Base-by-base conservation (phyloP, 1,140 invertebrate species). In the Caenorhabditis briggsae region DNA sequence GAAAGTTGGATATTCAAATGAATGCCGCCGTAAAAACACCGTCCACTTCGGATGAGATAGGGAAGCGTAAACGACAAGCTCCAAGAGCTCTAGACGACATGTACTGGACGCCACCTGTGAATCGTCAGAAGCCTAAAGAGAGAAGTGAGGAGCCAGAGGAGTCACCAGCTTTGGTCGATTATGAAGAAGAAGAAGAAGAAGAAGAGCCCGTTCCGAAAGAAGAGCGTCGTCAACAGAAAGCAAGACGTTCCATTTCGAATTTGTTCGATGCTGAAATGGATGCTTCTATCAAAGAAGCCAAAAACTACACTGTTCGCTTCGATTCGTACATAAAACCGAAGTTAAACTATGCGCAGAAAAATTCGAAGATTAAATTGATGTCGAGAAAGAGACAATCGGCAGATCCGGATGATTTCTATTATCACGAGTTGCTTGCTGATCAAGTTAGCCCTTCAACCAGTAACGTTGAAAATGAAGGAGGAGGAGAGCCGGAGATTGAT, bases 251-350 rank as follows among this genome's bases (percentile, higher is more conserved):
- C 0, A 78, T 78, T 43, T 78, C 70, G 2, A n/a, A 78, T 50
- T 12, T 78, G 12, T 50, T 78, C 46, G 70, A 78, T 50, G 70
- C 70, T 78, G 70, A 78, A 78, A 78, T 78, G 70, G 70, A 78
- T 50, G 70, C 70, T 5, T 20, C 70, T 12, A 78, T 78, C 8
- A 78, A 78, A 50, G 70, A 78, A 11, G 70, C 70, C 8, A 78
- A 50, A 20, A 78, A 50, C 2, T 78, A 53, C 41, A 50, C 70
- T 11, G 43, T 78, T 16, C 18, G 33, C 20, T 78, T 78, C n/a
- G 70, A 78, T 25, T 8, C 50, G n/a, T 78, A 78, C 23, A 78
- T 78, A 2, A 50, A 23, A 41, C 70, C 70, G 12, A 78, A 78
- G 23, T 1, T 78, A 5, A 18, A 12, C 8, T n/a, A n/a, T 23